Evolutionary conservation across 1,140 invertebrate species (phyloP).

Genomic region (Achroia grisella): DNA sequence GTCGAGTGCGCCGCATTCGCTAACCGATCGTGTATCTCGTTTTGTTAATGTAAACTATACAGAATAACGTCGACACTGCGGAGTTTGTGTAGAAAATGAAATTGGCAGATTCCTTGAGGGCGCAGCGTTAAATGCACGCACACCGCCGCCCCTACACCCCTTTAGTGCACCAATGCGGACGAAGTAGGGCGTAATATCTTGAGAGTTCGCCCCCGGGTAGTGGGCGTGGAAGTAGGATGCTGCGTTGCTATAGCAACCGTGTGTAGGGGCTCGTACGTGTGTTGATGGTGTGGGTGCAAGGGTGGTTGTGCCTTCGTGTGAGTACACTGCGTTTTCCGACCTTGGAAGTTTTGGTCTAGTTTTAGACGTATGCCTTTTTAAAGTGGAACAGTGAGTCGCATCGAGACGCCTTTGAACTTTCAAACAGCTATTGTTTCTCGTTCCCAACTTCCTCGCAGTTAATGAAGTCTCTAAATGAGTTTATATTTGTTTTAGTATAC

Average conservation of each 20-base stretch:
- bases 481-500: no score
- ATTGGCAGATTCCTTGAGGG: constrained; percentile 40
- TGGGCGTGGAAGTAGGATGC: constrained; percentile 69
- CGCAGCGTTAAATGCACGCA: constrained; percentile 44
- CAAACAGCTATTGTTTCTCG: constrained; percentile 2
- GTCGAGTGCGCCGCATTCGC: constrained; percentile 49
- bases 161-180: constrained; percentile 68
- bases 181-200: constrained; percentile 71
- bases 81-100: constrained; percentile 25
- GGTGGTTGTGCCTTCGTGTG: constrained; percentile 32
- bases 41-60: constrained; percentile 21
- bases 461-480: no score
- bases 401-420: constrained; percentile 10
- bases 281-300: constrained; percentile 37
- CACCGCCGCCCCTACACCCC: constrained; percentile 54
- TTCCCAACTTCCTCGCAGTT: no score
- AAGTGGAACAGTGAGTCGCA: constrained; percentile 4
- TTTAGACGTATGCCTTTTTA: constrained; percentile 17
- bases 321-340: constrained; percentile 31
- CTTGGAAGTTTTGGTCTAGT: constrained; percentile 65
- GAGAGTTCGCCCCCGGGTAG: constrained; percentile 65
- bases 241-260: constrained; percentile 64
- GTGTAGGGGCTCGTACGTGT: constrained; percentile 58
- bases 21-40: constrained; percentile 23
- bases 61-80: constrained; percentile 25